Conservation (phyloP, 2,888 invertebrate genomes). For the Eupithecia vulgata region DNA sequence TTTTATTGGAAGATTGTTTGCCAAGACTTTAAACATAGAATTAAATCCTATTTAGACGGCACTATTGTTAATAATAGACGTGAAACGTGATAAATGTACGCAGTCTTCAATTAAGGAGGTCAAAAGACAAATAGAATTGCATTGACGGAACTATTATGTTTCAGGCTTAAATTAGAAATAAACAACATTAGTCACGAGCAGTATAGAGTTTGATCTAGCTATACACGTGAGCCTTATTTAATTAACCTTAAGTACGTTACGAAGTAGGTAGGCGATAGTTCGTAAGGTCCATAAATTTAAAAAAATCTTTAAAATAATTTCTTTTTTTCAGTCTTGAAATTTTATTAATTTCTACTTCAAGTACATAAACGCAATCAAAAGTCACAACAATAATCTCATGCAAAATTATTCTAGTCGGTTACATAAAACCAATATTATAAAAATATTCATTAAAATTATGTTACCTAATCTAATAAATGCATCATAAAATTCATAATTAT, state of each 20-base stretch:
- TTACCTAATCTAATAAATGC: constrained; percentile 62
- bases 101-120: constrained; percentile 54
- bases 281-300: background rate
- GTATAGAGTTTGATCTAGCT: background rate
- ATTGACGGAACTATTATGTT: constrained; percentile 47
- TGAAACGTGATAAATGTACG: constrained; percentile 35
- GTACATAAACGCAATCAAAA: constrained; percentile 61
- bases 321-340: constrained; percentile 57
- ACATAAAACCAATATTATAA: constrained; percentile 44
- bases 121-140: constrained; percentile 55
- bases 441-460: constrained; percentile 66
- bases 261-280: background rate
- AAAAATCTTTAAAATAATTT: background rate
- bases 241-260: background rate
- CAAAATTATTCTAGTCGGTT: constrained; percentile 53
- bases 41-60: constrained; percentile 40
- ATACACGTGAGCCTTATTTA: background rate
- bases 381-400: constrained; percentile 62
- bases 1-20: background rate
- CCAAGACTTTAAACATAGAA: background rate
- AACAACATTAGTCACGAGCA: constrained; percentile 12
- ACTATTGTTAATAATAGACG: constrained; percentile 31
- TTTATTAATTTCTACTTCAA: constrained; percentile 66
- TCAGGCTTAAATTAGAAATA: constrained; percentile 30
- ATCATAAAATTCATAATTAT: constrained; percentile 65